phyloP scores from a whole-genome alignment of 2,113 vertebrate genomes.

The Parus major region DNA sequence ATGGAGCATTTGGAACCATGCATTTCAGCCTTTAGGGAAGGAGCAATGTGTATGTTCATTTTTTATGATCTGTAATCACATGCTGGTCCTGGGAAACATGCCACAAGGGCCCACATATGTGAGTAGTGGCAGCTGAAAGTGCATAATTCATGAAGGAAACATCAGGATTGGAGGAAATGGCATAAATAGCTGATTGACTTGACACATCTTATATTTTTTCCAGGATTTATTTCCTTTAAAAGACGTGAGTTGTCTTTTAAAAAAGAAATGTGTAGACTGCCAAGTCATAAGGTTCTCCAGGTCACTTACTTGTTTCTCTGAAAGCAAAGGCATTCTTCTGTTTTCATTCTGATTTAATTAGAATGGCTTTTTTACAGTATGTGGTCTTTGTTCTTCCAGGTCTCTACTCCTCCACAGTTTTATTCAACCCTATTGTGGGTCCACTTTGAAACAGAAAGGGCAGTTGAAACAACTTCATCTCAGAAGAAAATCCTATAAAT shows the following conservation, averaged over 20 bases:
- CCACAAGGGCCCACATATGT: constrained; percentile 52
- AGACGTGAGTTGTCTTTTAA: constrained; percentile 2
- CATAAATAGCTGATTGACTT: constrained; percentile 60
- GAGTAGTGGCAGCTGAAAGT: constrained; percentile 59
- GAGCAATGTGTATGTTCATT: constrained; percentile 45
- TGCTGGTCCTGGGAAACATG: constrained; percentile 53
- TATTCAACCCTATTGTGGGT: constrained; percentile 23
- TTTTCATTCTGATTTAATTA: constrained; percentile 62
- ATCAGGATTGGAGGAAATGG: constrained; percentile 54
- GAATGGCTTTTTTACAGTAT: constrained; percentile 56
- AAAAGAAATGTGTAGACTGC: constrained; percentile 32
- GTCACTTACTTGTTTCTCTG: constrained; percentile 8
- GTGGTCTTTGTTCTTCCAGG: constrained; percentile 55
- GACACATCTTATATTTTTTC: constrained; percentile 49
- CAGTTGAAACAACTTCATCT: constrained; percentile 54
- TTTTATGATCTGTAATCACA: constrained; percentile 56
- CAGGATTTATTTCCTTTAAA: constrained; percentile 55
- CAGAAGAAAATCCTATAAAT: constrained; percentile 55
- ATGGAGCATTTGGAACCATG: neutral
- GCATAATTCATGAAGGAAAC: constrained; percentile 69
- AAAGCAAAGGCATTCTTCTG: constrained; percentile 42
- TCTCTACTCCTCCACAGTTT: constrained; percentile 31
- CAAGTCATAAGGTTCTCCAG: constrained; percentile 38
- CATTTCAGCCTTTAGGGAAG: constrained; percentile 22
- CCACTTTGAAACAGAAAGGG: constrained; percentile 42